A percentile compares a stretch with the other conserved stretches of the same genome.
Conservation (phyloP, 2,888 invertebrate species). For the Drosophila vallismaia region DNA sequence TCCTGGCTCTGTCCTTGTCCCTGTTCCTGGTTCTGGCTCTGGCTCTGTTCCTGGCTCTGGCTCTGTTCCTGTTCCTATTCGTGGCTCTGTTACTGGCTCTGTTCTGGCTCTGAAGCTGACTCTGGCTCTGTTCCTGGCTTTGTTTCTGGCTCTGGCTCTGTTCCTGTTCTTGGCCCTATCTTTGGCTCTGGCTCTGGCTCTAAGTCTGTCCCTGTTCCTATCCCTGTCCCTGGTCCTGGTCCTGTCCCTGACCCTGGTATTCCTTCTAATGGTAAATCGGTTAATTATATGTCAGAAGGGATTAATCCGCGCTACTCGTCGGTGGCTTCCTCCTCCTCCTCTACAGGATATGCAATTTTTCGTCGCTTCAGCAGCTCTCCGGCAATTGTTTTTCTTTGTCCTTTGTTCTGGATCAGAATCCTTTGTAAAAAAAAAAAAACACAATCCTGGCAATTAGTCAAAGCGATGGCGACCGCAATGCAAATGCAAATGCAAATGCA, state of each 20-base stretch:
- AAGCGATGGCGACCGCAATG: conserved; percentile 18
- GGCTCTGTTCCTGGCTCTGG: neutral
- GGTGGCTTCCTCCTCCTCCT: too few species aligned
- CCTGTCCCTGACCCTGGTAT: conserved; percentile 4
- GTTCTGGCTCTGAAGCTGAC: too few species aligned
- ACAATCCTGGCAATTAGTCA: conserved; percentile 38
- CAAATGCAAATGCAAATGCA: conserved; percentile 14
- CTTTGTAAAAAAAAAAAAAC: neutral
- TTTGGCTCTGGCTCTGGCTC: too few species aligned
- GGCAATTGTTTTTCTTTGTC: conserved; percentile 8
- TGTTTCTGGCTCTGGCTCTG: too few species aligned
- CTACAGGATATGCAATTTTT: conserved; percentile 4
- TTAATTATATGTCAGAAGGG: conserved; percentile 46
- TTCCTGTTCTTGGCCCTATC: too few species aligned
- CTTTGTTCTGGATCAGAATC: neutral
- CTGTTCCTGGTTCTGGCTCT: too few species aligned
- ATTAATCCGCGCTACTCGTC: conserved; percentile 11
- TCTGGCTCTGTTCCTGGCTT: too few species aligned
- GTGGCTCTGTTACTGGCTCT: too few species aligned
- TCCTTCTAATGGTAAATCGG: conserved; percentile 40
- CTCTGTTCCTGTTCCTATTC: neutral
- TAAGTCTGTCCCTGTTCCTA: too few species aligned
- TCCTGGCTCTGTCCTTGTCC: too few species aligned
- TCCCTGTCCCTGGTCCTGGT: neutral
- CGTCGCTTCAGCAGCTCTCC: neutral